These are phyloP conservation scores for Clostera curtula DNA, from an alignment of 2,888 invertebrate genomes.

Conservation along the genomic window DNA sequence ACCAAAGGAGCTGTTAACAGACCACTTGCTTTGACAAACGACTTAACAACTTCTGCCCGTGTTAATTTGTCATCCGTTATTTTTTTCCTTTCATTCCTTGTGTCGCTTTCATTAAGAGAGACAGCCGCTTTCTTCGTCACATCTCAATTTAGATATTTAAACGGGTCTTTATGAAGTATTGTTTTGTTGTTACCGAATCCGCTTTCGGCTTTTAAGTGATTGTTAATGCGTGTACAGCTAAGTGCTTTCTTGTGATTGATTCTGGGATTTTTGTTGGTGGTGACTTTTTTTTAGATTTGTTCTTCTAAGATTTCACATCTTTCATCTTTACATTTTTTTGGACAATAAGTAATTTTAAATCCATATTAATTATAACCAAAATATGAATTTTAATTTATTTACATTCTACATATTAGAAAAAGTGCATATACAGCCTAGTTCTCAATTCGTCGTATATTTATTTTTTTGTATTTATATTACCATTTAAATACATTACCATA, in stretches of 20 bases:
- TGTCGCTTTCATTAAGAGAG: constrained; percentile 22
- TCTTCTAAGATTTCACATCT: too few species aligned
- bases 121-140: constrained; percentile 23
- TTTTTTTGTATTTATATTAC: too few species aligned
- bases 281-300: constrained; percentile 8
- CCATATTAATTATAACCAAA: too few species aligned
- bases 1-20: constrained; percentile 26
- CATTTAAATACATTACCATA: too few species aligned
- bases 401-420: too few species aligned
- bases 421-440: too few species aligned
- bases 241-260: constrained; percentile 12
- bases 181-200: constrained; percentile 19
- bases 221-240: constrained; percentile 10
- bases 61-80: constrained; percentile 32
- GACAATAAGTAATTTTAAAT: too few species aligned
- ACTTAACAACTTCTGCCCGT: constrained; percentile 25
- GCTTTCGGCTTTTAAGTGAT: constrained; percentile 21
- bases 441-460: too few species aligned
- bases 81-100: constrained; percentile 18
- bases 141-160: constrained; percentile 27
- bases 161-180: constrained; percentile 17
- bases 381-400: too few species aligned
- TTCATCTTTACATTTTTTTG: too few species aligned
- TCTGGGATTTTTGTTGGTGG: constrained; percentile 7
- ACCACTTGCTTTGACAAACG: constrained; percentile 31